A percentile compares a stretch with the other conserved stretches of the same genome.
phyloP scores from a whole-genome alignment of 2,113 vertebrate genomes.

The Leiothrix lutea region DNA sequence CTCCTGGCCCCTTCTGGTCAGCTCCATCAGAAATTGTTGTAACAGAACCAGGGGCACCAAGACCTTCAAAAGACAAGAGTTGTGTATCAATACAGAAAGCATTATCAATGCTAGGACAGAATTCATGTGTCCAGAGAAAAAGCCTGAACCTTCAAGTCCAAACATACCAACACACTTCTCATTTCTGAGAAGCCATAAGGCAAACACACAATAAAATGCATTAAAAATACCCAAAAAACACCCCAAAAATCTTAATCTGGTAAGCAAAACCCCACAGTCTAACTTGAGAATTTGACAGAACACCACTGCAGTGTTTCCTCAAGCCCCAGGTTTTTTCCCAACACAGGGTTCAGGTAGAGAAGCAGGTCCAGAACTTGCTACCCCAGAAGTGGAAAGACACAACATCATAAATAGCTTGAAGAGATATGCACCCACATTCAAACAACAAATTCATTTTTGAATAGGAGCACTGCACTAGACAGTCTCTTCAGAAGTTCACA shows the following conservation, averaged over 20 bases:
- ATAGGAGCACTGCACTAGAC: not conserved
- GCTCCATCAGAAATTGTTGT: slow-evolving; percentile 79
- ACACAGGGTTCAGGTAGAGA: not conserved
- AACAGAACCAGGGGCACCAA: slow-evolving; percentile 89
- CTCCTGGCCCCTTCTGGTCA: slow-evolving; percentile 74
- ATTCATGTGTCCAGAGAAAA: not conserved
- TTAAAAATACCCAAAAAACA: not conserved
- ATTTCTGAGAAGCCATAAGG: not conserved
- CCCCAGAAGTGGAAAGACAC: not conserved
- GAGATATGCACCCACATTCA: not conserved
- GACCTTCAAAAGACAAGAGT: slow-evolving; percentile 72
- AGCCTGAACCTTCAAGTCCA: not conserved
- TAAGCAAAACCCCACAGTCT: not conserved
- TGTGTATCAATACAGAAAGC: not conserved
- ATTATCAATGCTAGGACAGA: not conserved
- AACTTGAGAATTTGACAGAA: not conserved
- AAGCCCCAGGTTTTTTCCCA: not conserved
- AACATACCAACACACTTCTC: not conserved
- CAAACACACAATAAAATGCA: not conserved
- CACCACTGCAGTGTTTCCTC: not conserved
- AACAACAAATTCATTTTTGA: not conserved
- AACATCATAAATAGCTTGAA: not conserved
- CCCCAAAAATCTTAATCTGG: not conserved
- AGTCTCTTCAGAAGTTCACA: not conserved
- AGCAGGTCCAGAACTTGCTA: not conserved